Base-by-base conservation (phyloP, 2,797 vertebrate species). In the Anas acuta region DNA sequence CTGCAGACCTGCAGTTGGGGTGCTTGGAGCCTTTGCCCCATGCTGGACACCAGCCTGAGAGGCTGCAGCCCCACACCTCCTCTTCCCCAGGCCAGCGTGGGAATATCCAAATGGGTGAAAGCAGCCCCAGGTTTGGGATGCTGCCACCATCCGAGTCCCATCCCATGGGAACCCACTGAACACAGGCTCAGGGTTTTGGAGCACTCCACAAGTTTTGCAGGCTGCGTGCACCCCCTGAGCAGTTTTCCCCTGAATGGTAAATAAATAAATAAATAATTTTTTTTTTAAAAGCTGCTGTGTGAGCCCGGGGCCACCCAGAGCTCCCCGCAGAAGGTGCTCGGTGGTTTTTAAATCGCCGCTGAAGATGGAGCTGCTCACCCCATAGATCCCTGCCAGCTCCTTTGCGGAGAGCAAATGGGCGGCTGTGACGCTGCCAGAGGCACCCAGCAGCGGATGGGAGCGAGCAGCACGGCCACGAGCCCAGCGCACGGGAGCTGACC, bases 111-210 rank as follows among this genome's bases (percentile, higher is more conserved):
- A 21, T 15, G 30, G 39, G 39, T 3, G 19, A 64, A 64, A 13
- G 20, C 28, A 64, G 19, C 39, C 62, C 62, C 62, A 41, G 49
- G 20, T 28, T 8, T 25, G 54, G 76, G 85, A 10, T 64, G 66
- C 66, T 0, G 1, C 54, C 54, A 32, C 73, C 2, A 3, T 25
- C 43, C 0, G 1, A 54, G 18, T 22, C 25, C 20, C 37, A 6
- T 39, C 11, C 37, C 1, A 3, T 0, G 7, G 62, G 74, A 35
- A 58, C 47, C 26, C 1, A 0, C 17, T 1, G n/a, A 12, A 41
- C 64, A 7, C 1, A 0, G 57, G 6, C 0, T 0, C 10, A 4
- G 49, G 3, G 30, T 72, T 70, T n/a, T 10, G 7, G 26, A 25
- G 49, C 64, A 1, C 13, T 62, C 56, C 54, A 21, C 3, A 0